A percentile compares a stretch with the other conserved stretches of the same genome.
Evolutionary conservation across 2,113 vertebrate species (phyloP).

Genomic region (Tychaedon coryphoeus): DNA sequence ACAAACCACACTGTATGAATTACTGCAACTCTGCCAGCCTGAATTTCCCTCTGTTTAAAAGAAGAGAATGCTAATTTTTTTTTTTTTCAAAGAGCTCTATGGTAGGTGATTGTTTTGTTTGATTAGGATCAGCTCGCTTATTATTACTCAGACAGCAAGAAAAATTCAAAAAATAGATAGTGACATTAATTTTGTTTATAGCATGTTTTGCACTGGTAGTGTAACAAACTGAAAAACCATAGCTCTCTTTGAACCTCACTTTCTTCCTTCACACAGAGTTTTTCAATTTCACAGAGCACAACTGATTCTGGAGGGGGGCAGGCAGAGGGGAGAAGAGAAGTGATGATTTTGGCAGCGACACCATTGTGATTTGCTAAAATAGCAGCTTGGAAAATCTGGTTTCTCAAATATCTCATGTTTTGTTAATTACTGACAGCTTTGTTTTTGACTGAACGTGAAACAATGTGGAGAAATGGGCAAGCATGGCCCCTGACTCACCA

Average conservation of each 20-base stretch:
- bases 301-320: not conserved
- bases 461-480: conserved; percentile 63
- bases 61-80: not conserved
- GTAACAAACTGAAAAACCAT: conserved; percentile 35
- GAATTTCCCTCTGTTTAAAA: not conserved
- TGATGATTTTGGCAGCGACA: conserved; percentile 65
- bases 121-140: not conserved
- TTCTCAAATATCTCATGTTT: conserved; percentile 73
- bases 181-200: conserved; percentile 57
- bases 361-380: conserved; percentile 64
- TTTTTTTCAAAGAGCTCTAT: not conserved
- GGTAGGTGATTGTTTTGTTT: not conserved
- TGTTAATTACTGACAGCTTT: conserved; percentile 74
- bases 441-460: conserved; percentile 73
- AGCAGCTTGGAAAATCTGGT: conserved; percentile 70
- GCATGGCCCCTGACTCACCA: conserved; percentile 51
- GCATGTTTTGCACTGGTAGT: conserved; percentile 13
- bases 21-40: not conserved
- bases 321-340: conserved; percentile 15
- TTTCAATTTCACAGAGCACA: conserved; percentile 44
- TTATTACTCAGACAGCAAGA: not conserved
- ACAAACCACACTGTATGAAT: not conserved
- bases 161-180: not conserved
- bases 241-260: conserved; percentile 60
- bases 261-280: conserved; percentile 49